Evolutionary conservation across 1,140 invertebrate genomes (phyloP), one percentile per base, ranked within the genome.

Genomic region (Eurosta solidaginis): DNA sequence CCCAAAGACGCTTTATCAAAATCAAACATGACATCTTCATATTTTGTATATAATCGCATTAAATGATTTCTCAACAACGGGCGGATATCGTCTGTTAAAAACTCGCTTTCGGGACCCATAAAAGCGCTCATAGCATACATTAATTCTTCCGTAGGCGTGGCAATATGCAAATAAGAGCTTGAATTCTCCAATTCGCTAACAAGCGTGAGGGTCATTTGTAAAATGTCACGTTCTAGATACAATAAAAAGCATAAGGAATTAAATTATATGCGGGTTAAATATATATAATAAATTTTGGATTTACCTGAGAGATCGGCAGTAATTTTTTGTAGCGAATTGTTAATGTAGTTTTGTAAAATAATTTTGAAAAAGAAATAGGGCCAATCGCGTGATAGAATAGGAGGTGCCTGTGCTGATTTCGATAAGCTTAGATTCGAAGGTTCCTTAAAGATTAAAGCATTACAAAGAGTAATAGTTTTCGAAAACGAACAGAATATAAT

Each of bases 121-220:
- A 86, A 88, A 1, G 84, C 74, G 25, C 84, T 85, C 86, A 88
- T 88, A 44, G 85, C 63, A 76, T 87, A 87, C 87, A 88, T 88
- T 6, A 88, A 76, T 42, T 88, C 83, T 50, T 88, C 85, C 14
- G 85, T 75, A 27, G 85, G 84, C 2, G 79, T 80, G 25, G 82
- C 82, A 74, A 85, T 83, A 73, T 86, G 79, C 63, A 87, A 42
- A 9, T 75, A 22, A 7, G 78, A 74, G 4, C 84, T 84, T 12
- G 81, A 80, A 29, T 73, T 45, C 42, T 86, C 85, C 45, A 87
- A 36, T 74, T 86, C 80, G 29, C 79, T 78, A 0, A 85, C 85
- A 78, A 88, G 87, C 3, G 78, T 83, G 29, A 87, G 76, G 12
- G 86, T 87, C 82, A 86, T 84, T 68, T 80, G 79, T 6, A 87